phyloP scores from a whole-genome alignment of 2,113 vertebrate species.

The Misgurnus anguillicaudatus region DNA sequence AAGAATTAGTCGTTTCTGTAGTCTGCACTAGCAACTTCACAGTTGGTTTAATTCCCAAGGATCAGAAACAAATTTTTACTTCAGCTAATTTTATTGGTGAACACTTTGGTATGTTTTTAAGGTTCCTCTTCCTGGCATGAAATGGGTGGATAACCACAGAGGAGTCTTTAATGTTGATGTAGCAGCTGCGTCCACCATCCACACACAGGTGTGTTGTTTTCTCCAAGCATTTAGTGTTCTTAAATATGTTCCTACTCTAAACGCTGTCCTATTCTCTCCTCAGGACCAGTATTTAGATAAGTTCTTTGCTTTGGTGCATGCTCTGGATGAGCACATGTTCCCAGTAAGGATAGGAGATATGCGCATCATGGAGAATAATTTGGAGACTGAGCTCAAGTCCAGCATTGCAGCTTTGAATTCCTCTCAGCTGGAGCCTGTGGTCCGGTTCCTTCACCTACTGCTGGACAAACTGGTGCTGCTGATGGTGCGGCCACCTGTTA shows the following conservation, averaged over 20 bases:
- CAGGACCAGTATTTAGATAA: conserved; percentile 97
- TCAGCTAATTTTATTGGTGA: background rate
- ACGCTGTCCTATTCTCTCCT: conserved; percentile 21
- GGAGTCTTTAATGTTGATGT: conserved; percentile 98
- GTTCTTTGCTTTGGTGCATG: conserved; percentile 97
- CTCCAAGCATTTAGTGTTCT: background rate
- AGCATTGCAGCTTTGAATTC: conserved; percentile 92
- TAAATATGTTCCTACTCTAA: background rate
- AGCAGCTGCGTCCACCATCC: conserved; percentile 87
- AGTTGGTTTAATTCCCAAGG: too few relatives aligned
- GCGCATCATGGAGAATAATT: conserved; percentile 98
- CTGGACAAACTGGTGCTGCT: conserved; percentile 96
- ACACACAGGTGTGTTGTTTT: conserved; percentile 86
- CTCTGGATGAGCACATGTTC: conserved; percentile 98
- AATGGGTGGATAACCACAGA: conserved; percentile 99
- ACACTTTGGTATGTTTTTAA: conserved; percentile 55
- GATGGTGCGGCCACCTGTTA: conserved; percentile 94
- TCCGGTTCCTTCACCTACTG: conserved; percentile 96
- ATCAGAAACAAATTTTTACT: background rate
- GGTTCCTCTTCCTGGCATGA: conserved; percentile 98
- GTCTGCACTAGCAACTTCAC: too few relatives aligned
- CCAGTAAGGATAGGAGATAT: conserved; percentile 96
- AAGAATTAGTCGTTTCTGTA: too few relatives aligned
- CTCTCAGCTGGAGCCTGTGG: conserved; percentile 93
- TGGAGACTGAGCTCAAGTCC: conserved; percentile 94